These are phyloP conservation scores for Rhyacophila evoluta DNA, from an alignment of 2,888 invertebrate genomes.

Conservation along the genomic window DNA sequence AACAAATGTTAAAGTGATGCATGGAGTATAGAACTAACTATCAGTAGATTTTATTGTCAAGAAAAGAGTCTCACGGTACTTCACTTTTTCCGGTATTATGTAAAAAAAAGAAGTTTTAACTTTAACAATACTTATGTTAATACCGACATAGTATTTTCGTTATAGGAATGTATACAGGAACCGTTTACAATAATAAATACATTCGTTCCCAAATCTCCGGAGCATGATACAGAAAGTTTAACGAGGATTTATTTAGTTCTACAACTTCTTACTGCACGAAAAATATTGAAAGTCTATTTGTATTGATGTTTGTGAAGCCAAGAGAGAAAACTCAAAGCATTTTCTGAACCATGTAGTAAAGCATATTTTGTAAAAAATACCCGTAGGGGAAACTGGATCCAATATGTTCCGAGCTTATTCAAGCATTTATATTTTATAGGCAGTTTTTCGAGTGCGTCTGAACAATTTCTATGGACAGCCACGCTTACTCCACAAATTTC, in stretches of 20 bases:
- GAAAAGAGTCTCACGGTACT: no score
- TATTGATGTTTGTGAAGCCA: not conserved
- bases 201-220: not conserved
- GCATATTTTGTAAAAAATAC: constrained; percentile 4
- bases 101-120: no score
- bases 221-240: constrained; percentile 2
- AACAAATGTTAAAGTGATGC: no score
- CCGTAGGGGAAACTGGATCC: not conserved
- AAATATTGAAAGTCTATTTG: constrained; percentile 4
- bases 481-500: not conserved
- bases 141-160: no score
- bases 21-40: no score
- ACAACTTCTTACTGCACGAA: not conserved
- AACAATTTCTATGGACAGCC: constrained; percentile 5
- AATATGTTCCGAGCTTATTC: not conserved
- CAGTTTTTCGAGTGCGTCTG: not conserved
- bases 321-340: not conserved
- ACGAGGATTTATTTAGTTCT: constrained; percentile 8
- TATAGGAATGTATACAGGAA: not conserved
- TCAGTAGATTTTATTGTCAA: no score
- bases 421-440: constrained; percentile 14
- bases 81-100: no score
- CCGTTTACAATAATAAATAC: not conserved
- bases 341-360: not conserved
- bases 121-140: no score